Base-by-base conservation (phyloP, 1,140 invertebrate genomes). In the Zeugodacus cucurbitae region DNA sequence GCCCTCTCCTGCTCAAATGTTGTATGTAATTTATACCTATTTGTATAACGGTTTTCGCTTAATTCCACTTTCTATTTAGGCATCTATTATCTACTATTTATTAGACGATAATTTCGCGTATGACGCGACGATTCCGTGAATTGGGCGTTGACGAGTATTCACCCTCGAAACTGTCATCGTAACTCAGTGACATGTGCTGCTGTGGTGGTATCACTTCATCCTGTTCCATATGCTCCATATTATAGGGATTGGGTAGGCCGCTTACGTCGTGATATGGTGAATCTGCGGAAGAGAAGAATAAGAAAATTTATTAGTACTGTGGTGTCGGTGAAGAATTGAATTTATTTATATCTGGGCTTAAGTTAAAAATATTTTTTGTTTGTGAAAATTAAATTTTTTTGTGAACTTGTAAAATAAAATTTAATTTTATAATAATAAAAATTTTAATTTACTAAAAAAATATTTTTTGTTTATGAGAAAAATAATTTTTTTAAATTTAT, bases 41-140 rank as follows among this genome's bases (percentile, higher is more conserved):
- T 82, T 86, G 44, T 29, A 86, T 86, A 44, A 29, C 37, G 20
- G 22, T 29, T 86, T 48, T 0, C 29, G 8, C 20, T 48, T 44
- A 8, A 74, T 57, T 29, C 22, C 29, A 86, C 44, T 86, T 29
- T 6, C 26, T 82, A 62, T 44, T 87, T 41, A 87, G 88, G 90
- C 74, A 89, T 87, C 34, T 59, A 26, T 34, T 26, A 14, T 37
- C 7, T 54, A 29, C 7, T 54, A 29, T 44, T 44, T 86, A 89
- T 97, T 96, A 99, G 92, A 99, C 98, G 93, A 98, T 98, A 93
- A 98, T 98, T 94, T 98, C 98, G 88, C 98, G 95, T 91, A 98
- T 98, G 92, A 98, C 97, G 92, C 98, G 94, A 87, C 97, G 95
- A 90, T 96, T 97, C 91, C 97, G 96, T 89, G 97, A 97, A 94